Evolutionary conservation across 1,140 invertebrate genomes (phyloP).

Genomic region (Teleogryllus occipitalis): DNA sequence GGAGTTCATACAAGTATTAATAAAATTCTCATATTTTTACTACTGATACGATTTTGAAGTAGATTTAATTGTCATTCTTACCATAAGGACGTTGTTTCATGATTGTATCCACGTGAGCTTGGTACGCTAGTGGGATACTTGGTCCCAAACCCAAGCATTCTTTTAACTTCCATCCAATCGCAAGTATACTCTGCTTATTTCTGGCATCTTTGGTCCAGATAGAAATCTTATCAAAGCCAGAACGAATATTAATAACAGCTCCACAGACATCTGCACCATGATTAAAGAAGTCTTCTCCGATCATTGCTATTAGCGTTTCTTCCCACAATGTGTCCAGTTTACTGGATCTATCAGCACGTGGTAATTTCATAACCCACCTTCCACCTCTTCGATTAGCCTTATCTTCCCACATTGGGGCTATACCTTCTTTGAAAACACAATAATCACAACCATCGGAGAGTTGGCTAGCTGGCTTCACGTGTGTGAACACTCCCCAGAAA

Average conservation of each 20-base stretch:
- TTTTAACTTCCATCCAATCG: background rate
- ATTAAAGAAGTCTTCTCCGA: background rate
- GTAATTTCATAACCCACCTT: background rate
- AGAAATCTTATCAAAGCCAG: background rate
- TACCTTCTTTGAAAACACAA: background rate
- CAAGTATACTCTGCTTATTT: background rate
- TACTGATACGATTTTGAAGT: too few species aligned
- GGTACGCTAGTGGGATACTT: background rate
- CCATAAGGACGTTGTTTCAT: background rate
- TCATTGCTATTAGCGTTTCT: background rate
- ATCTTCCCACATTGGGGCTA: background rate
- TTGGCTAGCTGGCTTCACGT: background rate
- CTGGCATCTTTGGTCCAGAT: background rate
- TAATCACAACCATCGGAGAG: background rate
- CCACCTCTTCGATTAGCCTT: background rate
- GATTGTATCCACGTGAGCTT: background rate
- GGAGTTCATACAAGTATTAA: too few species aligned
- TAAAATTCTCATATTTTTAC: too few species aligned
- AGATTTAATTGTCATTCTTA: background rate
- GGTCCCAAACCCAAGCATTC: background rate
- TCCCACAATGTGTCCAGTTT: background rate
- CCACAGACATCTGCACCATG: background rate
- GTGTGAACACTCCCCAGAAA: background rate
- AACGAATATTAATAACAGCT: background rate
- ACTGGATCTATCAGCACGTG: background rate